phyloP scores from a whole-genome alignment of 2,113 vertebrate genomes.

The Rhadina sibilatrix region DNA sequence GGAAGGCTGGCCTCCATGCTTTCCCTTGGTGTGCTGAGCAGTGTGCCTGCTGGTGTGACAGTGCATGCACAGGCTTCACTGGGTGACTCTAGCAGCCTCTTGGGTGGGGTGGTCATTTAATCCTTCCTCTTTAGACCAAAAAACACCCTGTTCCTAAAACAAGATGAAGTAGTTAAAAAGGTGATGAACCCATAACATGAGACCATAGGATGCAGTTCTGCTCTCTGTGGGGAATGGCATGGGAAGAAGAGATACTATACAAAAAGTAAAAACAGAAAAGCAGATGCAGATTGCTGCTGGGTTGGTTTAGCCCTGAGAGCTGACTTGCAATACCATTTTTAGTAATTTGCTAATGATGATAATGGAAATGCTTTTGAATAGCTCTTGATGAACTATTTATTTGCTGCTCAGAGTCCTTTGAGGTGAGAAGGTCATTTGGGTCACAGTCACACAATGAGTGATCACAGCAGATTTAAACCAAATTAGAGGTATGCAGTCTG shows the following conservation, averaged over 20 bases:
- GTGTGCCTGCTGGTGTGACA: accelerated
- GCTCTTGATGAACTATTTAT: background rate
- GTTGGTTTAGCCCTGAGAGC: background rate
- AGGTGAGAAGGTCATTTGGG: background rate
- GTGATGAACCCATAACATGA: background rate
- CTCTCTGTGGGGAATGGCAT: background rate
- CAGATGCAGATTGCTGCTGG: background rate
- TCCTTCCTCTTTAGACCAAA: background rate
- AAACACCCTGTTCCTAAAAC: background rate
- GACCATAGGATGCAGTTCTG: background rate
- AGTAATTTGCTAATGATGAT: background rate
- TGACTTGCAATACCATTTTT: background rate
- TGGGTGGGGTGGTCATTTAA: background rate
- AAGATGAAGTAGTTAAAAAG: background rate
- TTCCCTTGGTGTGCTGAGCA: background rate
- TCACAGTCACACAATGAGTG: accelerated
- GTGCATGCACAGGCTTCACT: background rate
- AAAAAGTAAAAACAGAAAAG: background rate
- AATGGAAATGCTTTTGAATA: background rate
- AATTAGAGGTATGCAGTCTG: background rate
- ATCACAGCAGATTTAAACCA: background rate
- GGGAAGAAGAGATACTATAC: background rate
- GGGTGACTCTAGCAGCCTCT: background rate
- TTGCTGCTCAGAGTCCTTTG: background rate
- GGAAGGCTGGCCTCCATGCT: background rate